These are phyloP conservation scores for Tyto alba DNA, from an alignment of 2,113 vertebrate species.

Conservation along the genomic window DNA sequence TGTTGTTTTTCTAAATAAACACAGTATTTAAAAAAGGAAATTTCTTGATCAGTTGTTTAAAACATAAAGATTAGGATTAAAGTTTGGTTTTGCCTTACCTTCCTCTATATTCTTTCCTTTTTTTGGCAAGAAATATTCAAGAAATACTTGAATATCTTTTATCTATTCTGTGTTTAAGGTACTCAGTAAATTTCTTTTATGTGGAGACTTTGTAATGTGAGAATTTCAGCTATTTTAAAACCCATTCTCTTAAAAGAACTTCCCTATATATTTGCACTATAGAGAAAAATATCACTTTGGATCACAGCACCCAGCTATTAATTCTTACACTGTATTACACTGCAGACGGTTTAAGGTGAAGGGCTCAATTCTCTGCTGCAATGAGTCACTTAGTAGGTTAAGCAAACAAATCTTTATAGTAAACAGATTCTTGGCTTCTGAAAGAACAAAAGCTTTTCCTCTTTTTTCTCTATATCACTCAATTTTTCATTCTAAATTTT, in stretches of 20 bases:
- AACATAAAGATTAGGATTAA: neutral
- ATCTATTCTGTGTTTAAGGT: neutral
- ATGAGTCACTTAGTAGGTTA: slow-evolving; percentile 32
- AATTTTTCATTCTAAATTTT: neutral
- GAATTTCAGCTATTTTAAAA: neutral
- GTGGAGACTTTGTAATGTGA: neutral
- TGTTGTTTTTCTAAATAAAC: neutral
- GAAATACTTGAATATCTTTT: neutral
- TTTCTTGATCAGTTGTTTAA: neutral
- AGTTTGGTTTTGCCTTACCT: neutral
- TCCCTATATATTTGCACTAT: neutral
- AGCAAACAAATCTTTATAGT: slow-evolving; percentile 25
- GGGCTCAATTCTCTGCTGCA: neutral
- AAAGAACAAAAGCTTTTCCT: neutral
- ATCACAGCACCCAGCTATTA: neutral
- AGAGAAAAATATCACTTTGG: neutral
- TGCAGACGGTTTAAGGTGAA: slow-evolving; percentile 23
- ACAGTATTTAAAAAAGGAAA: neutral
- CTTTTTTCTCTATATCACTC: neutral
- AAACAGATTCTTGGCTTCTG: neutral
- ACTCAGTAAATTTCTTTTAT: neutral
- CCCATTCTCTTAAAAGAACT: neutral
- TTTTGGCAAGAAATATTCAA: neutral
- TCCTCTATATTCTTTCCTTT: neutral
- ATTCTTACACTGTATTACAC: neutral